These are phyloP conservation scores for Glaucidium brasilianum DNA, from an alignment of 2,113 vertebrate genomes.

Conservation along the genomic window DNA sequence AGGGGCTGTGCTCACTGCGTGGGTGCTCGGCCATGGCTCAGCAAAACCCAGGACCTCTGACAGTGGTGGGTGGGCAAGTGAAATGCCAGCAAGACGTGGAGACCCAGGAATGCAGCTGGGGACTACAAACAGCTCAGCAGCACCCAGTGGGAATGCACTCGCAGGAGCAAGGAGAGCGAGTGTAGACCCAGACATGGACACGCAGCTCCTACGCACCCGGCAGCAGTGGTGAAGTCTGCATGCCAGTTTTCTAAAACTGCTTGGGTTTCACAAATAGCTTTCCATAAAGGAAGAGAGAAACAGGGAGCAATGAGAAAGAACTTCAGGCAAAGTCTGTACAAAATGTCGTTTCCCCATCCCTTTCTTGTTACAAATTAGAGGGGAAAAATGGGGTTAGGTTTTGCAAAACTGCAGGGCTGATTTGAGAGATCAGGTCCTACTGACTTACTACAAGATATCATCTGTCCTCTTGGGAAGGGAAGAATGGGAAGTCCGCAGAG, in stretches of 20 bases:
- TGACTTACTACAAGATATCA: neutral
- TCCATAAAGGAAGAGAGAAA: neutral
- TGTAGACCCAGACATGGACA: rapidly evolving
- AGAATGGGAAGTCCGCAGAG: neutral
- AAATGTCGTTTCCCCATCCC: neutral
- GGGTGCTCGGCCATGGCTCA: neutral
- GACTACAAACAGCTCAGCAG: neutral
- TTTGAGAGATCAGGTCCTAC: neutral
- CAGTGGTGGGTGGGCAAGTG: neutral
- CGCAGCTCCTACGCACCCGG: rapidly evolving
- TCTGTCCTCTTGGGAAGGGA: neutral
- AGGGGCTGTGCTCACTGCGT: neutral
- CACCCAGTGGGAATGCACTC: neutral
- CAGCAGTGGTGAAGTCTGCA: neutral
- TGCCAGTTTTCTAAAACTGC: neutral
- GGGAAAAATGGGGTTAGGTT: neutral
- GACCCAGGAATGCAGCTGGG: neutral
- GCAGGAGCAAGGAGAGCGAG: neutral
- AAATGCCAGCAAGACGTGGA: neutral
- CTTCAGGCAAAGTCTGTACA: neutral
- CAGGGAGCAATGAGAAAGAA: neutral
- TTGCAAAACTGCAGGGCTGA: neutral
- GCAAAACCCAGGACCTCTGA: neutral
- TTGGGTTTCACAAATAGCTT: neutral
- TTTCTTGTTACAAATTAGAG: neutral